These are phyloP conservation scores for Platyrinchus mystaceus DNA, from an alignment of 2,797 vertebrate species.

Conservation along the genomic window DNA sequence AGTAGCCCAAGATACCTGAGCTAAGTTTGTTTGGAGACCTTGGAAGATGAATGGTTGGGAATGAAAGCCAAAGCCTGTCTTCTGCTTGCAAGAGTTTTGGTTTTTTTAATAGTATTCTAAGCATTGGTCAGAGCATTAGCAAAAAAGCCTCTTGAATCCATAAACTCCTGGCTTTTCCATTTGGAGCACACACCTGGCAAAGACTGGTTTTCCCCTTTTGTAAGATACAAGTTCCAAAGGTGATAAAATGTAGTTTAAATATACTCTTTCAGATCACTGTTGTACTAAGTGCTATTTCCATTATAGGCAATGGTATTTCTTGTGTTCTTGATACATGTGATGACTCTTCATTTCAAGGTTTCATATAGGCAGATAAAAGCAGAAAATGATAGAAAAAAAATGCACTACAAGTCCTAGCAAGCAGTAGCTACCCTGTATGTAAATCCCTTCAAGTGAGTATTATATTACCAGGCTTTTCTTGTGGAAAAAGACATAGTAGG, in stretches of 20 bases:
- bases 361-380: background rate
- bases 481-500: background rate
- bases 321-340: background rate
- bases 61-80: background rate
- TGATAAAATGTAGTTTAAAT: background rate
- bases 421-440: background rate
- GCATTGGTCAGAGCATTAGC: background rate
- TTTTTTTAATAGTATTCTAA: background rate
- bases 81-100: background rate
- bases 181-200: background rate
- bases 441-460: background rate
- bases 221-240: background rate
- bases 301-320: background rate
- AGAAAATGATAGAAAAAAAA: background rate
- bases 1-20: constrained; percentile 14
- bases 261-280: background rate
- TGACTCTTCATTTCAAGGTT: background rate
- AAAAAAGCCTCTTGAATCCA: background rate
- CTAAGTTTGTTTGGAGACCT: background rate
- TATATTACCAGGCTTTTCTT: background rate
- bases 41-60: background rate
- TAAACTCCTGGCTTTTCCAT: background rate
- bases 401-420: background rate
- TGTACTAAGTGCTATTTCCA: constrained; percentile 6
- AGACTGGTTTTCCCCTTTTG: background rate